These are phyloP conservation scores for Philantomba maxwellii DNA, from an alignment of 2,113 vertebrate genomes.

Conservation along the genomic window DNA sequence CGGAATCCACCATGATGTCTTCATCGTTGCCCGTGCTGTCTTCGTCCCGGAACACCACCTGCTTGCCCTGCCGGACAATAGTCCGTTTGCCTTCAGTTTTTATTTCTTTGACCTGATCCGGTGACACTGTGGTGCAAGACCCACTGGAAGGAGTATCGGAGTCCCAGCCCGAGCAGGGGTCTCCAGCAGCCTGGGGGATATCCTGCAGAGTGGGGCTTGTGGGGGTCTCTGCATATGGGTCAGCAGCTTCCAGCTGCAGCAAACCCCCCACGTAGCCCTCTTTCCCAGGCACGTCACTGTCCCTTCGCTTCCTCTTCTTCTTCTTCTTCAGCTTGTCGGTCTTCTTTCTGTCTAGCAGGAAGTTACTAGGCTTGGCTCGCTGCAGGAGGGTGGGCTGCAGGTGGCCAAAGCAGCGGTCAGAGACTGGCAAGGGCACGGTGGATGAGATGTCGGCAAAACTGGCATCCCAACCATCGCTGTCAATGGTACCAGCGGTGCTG, in stretches of 20 bases:
- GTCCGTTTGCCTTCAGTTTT: constrained; percentile 88
- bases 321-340: constrained; percentile 93
- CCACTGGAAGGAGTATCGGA: constrained; percentile 78
- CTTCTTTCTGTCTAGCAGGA: constrained; percentile 86
- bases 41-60: constrained; percentile 96
- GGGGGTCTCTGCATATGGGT: constrained; percentile 70
- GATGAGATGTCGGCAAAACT: constrained; percentile 78
- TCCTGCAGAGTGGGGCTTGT: constrained; percentile 73
- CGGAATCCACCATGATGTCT: constrained; percentile 99
- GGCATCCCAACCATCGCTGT: constrained; percentile 94
- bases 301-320: constrained; percentile 86
- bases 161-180: constrained; percentile 79
- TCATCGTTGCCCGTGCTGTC: constrained; percentile 93
- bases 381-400: constrained; percentile 81
- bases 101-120: constrained; percentile 77
- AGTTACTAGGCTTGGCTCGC: constrained; percentile 77
- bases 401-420: constrained; percentile 83
- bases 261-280: constrained; percentile 76
- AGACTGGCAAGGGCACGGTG: constrained; percentile 72
- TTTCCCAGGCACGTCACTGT: constrained; percentile 59
- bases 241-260: constrained; percentile 88
- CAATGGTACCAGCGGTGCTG: constrained; percentile 93
- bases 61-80: constrained; percentile 96
- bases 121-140: constrained; percentile 56
- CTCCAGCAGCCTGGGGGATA: constrained; percentile 60